Conservation (phyloP, 2,113 vertebrate genomes). For the Ophthalmolycus amberensis region DNA sequence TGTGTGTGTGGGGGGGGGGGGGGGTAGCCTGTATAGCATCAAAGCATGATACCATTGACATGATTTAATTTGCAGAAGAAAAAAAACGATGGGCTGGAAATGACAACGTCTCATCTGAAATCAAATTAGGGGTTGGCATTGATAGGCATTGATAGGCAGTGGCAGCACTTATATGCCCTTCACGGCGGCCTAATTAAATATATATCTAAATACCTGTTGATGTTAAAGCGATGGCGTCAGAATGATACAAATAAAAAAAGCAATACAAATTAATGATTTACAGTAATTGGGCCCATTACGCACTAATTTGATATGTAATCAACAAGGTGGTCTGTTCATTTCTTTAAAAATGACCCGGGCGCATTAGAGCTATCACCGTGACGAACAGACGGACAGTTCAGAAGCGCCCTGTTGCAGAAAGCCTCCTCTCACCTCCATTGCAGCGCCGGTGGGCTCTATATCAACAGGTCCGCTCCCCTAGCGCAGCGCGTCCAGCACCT, state of each 20-base stretch:
- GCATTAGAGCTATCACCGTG: slow-evolving; percentile 36
- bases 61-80: slow-evolving; percentile 71
- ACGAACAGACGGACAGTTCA: slow-evolving; percentile 47
- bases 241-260: slow-evolving; percentile 25
- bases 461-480: slow-evolving; percentile 74
- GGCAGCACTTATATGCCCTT: slow-evolving; percentile 46
- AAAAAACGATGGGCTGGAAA: slow-evolving; percentile 51
- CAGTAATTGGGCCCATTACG: slow-evolving; percentile 38
- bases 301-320: slow-evolving; percentile 42
- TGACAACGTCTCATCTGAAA: slow-evolving; percentile 70
- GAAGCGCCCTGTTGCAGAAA: slow-evolving; percentile 13
- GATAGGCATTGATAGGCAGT: slow-evolving; percentile 35
- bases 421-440: slow-evolving; percentile 72
- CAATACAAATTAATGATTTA: slow-evolving; percentile 41
- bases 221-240: slow-evolving; percentile 25
- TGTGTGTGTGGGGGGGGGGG: too few species aligned
- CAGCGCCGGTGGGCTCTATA: slow-evolving; percentile 48
- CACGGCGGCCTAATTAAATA: slow-evolving; percentile 57
- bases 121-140: slow-evolving; percentile 59
- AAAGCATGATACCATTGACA: slow-evolving; percentile 65
- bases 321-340: slow-evolving; percentile 24
- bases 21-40: slow-evolving; percentile 51
- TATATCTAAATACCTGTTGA: slow-evolving; percentile 38
- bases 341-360: slow-evolving; percentile 6
- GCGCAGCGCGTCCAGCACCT: slow-evolving; percentile 11